These are phyloP conservation scores for Chamaea fasciata DNA, from an alignment of 2,113 vertebrate species.

Conservation along the genomic window DNA sequence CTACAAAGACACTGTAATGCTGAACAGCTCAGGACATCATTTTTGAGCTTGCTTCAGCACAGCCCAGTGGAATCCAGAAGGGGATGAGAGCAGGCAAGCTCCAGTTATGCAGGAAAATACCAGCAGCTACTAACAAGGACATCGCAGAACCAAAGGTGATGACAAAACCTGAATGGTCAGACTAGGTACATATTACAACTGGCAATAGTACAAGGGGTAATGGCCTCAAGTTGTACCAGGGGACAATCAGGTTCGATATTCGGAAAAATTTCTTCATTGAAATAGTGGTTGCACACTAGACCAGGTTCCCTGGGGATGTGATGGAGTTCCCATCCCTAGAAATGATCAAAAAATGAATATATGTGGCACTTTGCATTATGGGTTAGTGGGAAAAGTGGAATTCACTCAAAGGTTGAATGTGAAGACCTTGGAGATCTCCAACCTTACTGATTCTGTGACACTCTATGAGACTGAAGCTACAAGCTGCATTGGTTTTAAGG, in stretches of 20 bases:
- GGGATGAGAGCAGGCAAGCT: not conserved
- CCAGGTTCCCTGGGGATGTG: not conserved
- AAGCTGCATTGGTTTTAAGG: fast-evolving
- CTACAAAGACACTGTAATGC: not conserved
- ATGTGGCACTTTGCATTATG: not conserved
- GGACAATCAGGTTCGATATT: not conserved
- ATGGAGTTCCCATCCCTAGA: not conserved
- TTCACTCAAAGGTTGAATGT: not conserved
- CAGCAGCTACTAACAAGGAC: not conserved
- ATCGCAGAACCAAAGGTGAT: not conserved
- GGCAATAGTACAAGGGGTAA: not conserved
- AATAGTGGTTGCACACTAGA: not conserved
- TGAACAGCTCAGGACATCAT: not conserved
- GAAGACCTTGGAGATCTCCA: not conserved
- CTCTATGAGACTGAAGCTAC: not conserved
- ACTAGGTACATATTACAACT: not conserved
- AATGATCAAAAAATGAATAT: not conserved
- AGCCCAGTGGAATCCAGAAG: not conserved
- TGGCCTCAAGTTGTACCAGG: not conserved
- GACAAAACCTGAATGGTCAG: not conserved
- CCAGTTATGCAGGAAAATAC: not conserved
- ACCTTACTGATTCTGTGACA: not conserved
- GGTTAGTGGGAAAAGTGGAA: not conserved
- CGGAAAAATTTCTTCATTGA: not conserved
- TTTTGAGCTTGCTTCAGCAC: not conserved